These are phyloP conservation scores for Brachypalpus laphriformis DNA, from an alignment of 2,888 invertebrate genomes.

Conservation along the genomic window DNA sequence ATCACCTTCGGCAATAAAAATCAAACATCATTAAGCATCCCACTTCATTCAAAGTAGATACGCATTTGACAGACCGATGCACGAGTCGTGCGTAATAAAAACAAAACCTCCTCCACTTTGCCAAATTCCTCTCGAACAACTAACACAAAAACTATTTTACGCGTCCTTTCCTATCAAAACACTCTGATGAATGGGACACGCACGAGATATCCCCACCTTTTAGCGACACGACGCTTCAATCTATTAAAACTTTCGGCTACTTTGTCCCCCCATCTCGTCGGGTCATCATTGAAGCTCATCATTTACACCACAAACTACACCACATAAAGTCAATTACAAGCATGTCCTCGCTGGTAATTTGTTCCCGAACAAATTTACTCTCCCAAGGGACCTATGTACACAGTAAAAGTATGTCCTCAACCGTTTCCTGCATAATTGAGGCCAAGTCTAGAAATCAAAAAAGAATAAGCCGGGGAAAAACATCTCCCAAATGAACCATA, in stretches of 20 bases:
- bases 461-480: neutral
- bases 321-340: constrained; percentile 39
- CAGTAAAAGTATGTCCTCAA: neutral
- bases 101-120: neutral
- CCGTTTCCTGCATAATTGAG: constrained; percentile 29
- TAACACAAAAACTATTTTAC: neutral
- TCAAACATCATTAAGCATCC: neutral
- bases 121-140: neutral
- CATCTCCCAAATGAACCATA: constrained; percentile 14
- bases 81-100: neutral
- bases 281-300: constrained; percentile 3
- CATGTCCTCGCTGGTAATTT: constrained; percentile 47
- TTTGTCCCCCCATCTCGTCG: too few relatives aligned
- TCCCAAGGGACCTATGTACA: constrained; percentile 5
- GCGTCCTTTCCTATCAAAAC: neutral
- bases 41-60: neutral
- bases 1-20: constrained; percentile 2
- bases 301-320: constrained; percentile 20
- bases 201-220: neutral
- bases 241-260: constrained; percentile 2
- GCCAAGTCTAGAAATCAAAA: constrained; percentile 31
- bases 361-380: constrained; percentile 25
- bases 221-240: neutral
- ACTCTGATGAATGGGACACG: neutral
- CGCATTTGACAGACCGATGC: neutral